phyloP scores from a whole-genome alignment of 2,888 invertebrate species.

The Melanophora roralis region DNA sequence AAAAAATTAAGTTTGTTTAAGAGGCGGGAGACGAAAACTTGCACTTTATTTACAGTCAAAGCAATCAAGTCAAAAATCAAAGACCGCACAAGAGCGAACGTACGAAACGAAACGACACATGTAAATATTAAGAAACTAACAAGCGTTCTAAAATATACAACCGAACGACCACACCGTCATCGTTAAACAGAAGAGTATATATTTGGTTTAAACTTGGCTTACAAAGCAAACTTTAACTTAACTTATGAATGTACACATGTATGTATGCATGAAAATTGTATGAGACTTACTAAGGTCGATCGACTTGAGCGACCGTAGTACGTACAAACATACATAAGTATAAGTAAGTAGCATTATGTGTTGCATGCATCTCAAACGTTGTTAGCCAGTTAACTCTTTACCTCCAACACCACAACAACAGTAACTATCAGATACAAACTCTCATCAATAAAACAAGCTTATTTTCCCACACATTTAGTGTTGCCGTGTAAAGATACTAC shows the following conservation, averaged over 20 bases:
- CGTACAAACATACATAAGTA: too few relatives aligned
- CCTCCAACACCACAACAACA: slow-evolving; percentile 36
- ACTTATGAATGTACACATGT: too few relatives aligned
- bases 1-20: slow-evolving; percentile 40
- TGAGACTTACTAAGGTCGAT: slow-evolving; percentile 51
- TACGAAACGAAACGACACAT: neutral
- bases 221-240: slow-evolving; percentile 10
- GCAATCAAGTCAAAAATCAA: slow-evolving; percentile 44
- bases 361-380: slow-evolving; percentile 53
- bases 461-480: slow-evolving; percentile 50
- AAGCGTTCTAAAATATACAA: slow-evolving; percentile 59
- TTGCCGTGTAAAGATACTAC: neutral
- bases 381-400: slow-evolving; percentile 55
- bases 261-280: slow-evolving; percentile 4
- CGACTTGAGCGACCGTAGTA: slow-evolving; percentile 51
- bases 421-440: slow-evolving; percentile 16
- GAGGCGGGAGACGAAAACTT: slow-evolving; percentile 49
- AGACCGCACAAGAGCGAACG: slow-evolving; percentile 24
- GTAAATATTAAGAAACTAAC: neutral
- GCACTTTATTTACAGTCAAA: slow-evolving; percentile 51
- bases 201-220: slow-evolving; percentile 47
- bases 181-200: slow-evolving; percentile 56
- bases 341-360: slow-evolving; percentile 6
- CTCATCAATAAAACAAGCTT: slow-evolving; percentile 33
- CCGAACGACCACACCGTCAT: slow-evolving; percentile 59